phyloP scores from a whole-genome alignment of 1,140 invertebrate species.

The Ctenoplectra terminalis region DNA sequence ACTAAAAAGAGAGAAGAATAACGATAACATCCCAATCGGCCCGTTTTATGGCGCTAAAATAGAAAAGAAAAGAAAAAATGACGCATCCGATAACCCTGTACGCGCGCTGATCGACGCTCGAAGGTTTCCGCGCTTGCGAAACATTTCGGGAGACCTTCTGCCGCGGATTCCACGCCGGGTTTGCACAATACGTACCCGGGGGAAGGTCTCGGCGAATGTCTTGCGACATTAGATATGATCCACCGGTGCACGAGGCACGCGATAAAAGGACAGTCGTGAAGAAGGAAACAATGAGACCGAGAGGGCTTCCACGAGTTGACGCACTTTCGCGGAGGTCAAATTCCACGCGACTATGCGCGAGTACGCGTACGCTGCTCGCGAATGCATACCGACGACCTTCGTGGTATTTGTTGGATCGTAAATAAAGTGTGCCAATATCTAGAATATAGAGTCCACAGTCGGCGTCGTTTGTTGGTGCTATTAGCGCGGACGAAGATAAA shows the following conservation, averaged over 20 bases:
- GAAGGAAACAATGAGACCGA: slow-evolving; percentile 57
- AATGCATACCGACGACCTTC: slow-evolving; percentile 58
- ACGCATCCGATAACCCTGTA: neutral
- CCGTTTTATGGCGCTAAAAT: neutral
- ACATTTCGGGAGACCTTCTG: slow-evolving; percentile 33
- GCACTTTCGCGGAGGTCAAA: slow-evolving; percentile 71
- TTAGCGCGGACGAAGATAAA: neutral
- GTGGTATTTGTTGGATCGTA: slow-evolving; percentile 63
- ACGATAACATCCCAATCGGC: neutral
- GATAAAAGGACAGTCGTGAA: slow-evolving; percentile 27
- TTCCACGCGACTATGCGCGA: slow-evolving; percentile 51
- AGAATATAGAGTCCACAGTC: slow-evolving; percentile 47
- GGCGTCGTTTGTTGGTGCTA: slow-evolving; percentile 14
- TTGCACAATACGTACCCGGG: slow-evolving; percentile 11
- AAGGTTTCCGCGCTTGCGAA: slow-evolving; percentile 38
- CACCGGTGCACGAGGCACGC: neutral
- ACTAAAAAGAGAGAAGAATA: too few relatives aligned
- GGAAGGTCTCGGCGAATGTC: slow-evolving; percentile 28
- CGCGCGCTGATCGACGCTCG: neutral
- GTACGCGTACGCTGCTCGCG: slow-evolving; percentile 14
- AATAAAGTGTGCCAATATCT: slow-evolving; percentile 68
- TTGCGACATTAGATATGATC: slow-evolving; percentile 37
- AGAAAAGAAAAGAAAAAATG: neutral
- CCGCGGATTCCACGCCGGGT: slow-evolving; percentile 24
- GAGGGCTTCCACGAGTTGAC: slow-evolving; percentile 60